A percentile compares a stretch with the other conserved stretches of the same genome.
phyloP scores from a whole-genome alignment of 2,113 vertebrate genomes.

The Leucoraja erinaceus region DNA sequence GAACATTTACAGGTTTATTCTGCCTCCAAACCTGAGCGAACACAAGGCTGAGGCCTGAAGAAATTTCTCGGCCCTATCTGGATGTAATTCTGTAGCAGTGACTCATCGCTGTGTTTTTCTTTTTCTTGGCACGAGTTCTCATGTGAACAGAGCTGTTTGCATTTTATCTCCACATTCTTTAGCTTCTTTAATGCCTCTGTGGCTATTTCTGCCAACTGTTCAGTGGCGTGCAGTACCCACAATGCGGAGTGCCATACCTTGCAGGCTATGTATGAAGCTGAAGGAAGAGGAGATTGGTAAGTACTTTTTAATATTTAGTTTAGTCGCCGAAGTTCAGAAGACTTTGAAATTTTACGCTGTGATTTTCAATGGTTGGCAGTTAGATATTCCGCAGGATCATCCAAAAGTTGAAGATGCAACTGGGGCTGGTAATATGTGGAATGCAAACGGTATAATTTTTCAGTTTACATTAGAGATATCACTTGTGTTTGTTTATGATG shows the following conservation, averaged over 20 bases:
- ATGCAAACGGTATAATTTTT: neutral
- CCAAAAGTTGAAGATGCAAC: neutral
- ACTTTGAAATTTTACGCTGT: conserved; percentile 3
- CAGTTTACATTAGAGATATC: neutral
- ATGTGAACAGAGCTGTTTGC: conserved; percentile 37
- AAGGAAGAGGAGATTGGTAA: neutral
- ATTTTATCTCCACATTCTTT: conserved; percentile 38
- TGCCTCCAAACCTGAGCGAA: neutral
- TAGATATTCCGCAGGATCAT: neutral
- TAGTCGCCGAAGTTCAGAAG: neutral
- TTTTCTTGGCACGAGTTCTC: conserved; percentile 31
- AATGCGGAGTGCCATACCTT: conserved; percentile 8
- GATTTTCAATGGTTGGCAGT: neutral
- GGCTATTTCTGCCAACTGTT: conserved; percentile 32
- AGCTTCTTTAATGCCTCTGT: conserved; percentile 30
- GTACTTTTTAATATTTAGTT: conserved; percentile 4
- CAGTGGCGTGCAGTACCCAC: conserved; percentile 14
- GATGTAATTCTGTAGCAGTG: conserved; percentile 31
- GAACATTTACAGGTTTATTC: neutral
- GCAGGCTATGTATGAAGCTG: neutral
- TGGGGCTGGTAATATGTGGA: neutral
- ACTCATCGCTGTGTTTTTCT: conserved; percentile 35
- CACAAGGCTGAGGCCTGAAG: conserved; percentile 11
- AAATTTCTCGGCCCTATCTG: conserved; percentile 27
- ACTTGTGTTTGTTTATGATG: neutral